Evolutionary conservation across 2,113 vertebrate species (phyloP), one percentile per base, ranked within the genome.

Genomic region (Crypturellus undulatus): DNA sequence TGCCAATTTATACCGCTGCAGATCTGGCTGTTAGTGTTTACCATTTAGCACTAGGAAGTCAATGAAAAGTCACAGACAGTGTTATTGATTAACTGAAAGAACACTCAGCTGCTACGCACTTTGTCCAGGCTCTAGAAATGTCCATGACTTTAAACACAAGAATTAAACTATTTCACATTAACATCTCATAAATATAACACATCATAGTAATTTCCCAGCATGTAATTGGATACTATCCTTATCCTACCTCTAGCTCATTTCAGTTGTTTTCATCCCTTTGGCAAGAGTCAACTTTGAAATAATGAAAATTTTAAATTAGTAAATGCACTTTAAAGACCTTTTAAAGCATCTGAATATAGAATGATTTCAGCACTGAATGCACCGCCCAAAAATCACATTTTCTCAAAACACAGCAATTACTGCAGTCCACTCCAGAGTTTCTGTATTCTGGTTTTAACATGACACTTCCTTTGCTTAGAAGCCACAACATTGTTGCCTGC

Each of bases 51-150:
- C 60, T 68, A 79, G 93, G 36, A 54, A 95, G 76, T 75, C 84
- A 92, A 81, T 72, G 81, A 92, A 94, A 92, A 93, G 91, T 59
- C 83, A 95, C 85, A 93, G 69, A 78, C 69, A 72, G 68, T 75
- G 69, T n/a, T 92, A 84, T 58, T 84, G 94, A 96, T 87, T 87
- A 89, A 79, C 20, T 81, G 83, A 79, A 88, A 72, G 86, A 91
- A 47, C 20, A 71, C 30, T 43, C 56, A 86, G 28, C 62, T 84
- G 47, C 75, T 58, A 54, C 68, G 71, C n/a, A 73, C 72, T 81
- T 95, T 89, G 32, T 65, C 52, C 52, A 79, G 47, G 43, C 47
- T 79, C 62, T 81, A 22, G 12, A 71, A 83, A 90, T 32, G 28
- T 9, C 45, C 10, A 17, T 51, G 30, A 70, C 70, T 85, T 84